Evolutionary conservation across 2,113 vertebrate species (phyloP).

Genomic region (Myrmophylax atrothorax): DNA sequence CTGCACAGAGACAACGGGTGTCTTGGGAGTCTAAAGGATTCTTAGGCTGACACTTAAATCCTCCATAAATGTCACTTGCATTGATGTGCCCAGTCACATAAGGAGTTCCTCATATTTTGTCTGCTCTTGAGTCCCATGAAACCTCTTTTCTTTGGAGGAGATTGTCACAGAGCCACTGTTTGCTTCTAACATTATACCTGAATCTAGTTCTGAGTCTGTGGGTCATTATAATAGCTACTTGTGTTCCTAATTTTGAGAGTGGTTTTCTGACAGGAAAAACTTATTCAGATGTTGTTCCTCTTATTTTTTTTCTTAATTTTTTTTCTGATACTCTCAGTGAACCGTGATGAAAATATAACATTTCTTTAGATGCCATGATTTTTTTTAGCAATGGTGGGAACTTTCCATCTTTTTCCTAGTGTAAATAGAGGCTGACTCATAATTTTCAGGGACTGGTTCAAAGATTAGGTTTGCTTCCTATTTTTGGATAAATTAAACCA

Average conservation of each 20-base stretch:
- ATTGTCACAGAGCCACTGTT: background rate
- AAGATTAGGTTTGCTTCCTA: background rate
- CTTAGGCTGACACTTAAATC: background rate
- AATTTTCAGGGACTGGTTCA: background rate
- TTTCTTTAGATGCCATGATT: background rate
- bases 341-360: background rate
- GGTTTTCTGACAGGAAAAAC: background rate
- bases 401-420: background rate
- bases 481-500: background rate
- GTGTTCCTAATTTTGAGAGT: background rate
- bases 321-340: background rate
- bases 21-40: background rate
- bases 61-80: background rate
- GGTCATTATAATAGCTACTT: background rate
- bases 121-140: background rate
- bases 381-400: constrained; percentile 8
- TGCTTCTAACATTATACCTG: background rate
- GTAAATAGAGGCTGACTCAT: constrained; percentile 13
- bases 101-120: background rate
- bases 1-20: background rate
- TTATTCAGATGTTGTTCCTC: background rate
- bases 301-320: background rate
- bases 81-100: background rate
- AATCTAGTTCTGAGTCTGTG: background rate
- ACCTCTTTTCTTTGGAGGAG: background rate